Percentiles rank a stretch among this genome's conserved stretches.
phyloP scores from a whole-genome alignment of 2,888 invertebrate species.

The Drosophila greeni region DNA sequence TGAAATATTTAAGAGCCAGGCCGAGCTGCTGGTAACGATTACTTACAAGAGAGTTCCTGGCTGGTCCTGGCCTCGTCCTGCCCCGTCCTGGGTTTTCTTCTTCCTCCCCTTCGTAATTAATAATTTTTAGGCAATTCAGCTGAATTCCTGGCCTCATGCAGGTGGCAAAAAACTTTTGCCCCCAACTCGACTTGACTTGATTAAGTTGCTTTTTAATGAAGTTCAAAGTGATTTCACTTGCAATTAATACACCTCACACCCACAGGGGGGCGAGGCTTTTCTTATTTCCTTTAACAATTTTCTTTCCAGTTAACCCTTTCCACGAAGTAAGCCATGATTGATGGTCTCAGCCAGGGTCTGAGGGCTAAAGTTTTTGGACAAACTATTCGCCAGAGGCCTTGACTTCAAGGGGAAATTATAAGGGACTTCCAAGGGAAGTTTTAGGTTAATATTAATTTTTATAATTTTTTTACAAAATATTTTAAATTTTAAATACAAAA shows the following conservation, averaged over 20 bases:
- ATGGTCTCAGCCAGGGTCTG: not conserved
- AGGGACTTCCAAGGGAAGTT: not conserved
- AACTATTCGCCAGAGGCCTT: constrained; percentile 21
- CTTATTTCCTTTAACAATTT: not conserved
- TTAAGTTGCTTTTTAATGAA: constrained; percentile 72
- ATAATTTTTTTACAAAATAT: not conserved
- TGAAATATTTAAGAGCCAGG: constrained; percentile 66
- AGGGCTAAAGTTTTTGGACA: constrained; percentile 10
- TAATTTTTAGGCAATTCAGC: constrained; percentile 73
- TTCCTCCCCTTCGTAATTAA: constrained; percentile 61
- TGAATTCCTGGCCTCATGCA: constrained; percentile 28
- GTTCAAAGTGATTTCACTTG: constrained; percentile 70
- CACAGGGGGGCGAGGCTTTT: not conserved
- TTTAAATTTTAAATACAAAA: not conserved
- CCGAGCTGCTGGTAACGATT: constrained; percentile 3
- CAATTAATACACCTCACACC: constrained; percentile 56
- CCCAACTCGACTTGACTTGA: constrained; percentile 49
- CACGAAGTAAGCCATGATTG: constrained; percentile 26
- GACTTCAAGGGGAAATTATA: not conserved
- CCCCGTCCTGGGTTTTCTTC: too few relatives aligned
- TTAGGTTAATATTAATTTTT: not conserved
- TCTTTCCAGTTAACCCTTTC: not conserved
- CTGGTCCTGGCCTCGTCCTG: not conserved
- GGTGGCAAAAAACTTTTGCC: constrained; percentile 54
- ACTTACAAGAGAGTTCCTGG: not conserved